These are phyloP conservation scores for Bubo scandiacus DNA, from an alignment of 2,113 vertebrate genomes.

Conservation along the genomic window DNA sequence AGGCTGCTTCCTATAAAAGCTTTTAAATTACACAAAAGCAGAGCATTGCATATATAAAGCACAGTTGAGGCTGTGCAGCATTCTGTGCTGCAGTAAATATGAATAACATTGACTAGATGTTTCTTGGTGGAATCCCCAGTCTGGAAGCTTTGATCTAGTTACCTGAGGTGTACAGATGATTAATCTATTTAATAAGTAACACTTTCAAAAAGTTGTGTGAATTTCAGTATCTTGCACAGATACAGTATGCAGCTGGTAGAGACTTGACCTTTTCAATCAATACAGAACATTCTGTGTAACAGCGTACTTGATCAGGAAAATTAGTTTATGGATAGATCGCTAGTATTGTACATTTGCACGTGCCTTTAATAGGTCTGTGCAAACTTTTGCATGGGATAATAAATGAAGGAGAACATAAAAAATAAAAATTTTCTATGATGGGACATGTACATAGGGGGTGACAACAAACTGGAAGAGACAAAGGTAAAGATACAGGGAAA, in stretches of 20 bases:
- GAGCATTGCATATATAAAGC: neutral
- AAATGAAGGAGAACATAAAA: neutral
- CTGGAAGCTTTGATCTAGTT: neutral
- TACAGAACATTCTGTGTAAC: neutral
- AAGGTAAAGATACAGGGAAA: neutral
- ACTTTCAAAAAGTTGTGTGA: neutral
- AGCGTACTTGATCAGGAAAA: neutral
- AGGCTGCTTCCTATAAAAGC: neutral
- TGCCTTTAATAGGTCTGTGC: neutral
- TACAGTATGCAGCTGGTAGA: neutral
- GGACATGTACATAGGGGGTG: rapidly evolving
- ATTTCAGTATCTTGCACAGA: neutral
- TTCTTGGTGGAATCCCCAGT: neutral
- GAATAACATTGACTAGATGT: neutral
- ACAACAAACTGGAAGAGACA: neutral
- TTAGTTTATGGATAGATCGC: neutral
- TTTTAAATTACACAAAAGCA: neutral
- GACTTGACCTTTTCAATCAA: constrained; percentile 14
- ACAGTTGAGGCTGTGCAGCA: neutral
- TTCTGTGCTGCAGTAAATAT: neutral
- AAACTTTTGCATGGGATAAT: neutral
- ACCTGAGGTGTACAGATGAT: neutral
- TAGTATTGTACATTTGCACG: neutral
- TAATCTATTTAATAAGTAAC: neutral
- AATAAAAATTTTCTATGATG: neutral